Evolutionary conservation across 2,113 vertebrate species (phyloP), one percentile per base, ranked within the genome.

Genomic region (Apteryx mantelli): DNA sequence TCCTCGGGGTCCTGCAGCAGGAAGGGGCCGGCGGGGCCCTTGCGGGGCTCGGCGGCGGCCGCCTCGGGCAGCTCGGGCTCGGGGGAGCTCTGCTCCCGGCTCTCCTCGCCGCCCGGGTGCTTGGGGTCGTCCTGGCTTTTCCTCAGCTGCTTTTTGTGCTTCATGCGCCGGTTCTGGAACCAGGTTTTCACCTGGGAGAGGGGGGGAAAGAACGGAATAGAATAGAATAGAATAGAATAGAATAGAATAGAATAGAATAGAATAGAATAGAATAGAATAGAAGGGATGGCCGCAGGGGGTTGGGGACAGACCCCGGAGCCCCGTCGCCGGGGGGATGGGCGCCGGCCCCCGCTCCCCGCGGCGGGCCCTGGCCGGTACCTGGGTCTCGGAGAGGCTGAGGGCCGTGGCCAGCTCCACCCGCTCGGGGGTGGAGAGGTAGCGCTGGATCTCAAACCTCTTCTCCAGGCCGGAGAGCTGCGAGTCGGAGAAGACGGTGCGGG

Each of bases 361-460:
- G 53, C 56, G 22, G 42, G 17, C 30, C 44, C 13, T 5, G 32
- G 19, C 65, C 48, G 13, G 26, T 97, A 99, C 99, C 99, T 99
- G 99, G 9, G 99, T 99, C 98, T 99, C 99, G 19, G 99, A 99
- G 87, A 99, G 99, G 96, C 99, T 99, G 96, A 99, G 99, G 8
- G 99, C 99, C 1, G 99, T 99, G 81, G 99, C 99, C 97, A 99
- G 97, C 91, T 99, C 99, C 96, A 99, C 99, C 83, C 99, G 98
- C 95, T 99, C 99, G 2, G 99, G 99, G 0, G 99, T 99, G 93
- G 99, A 99, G 38, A 99, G 98, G 90, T 99, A 99, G 10, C 99
- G 98, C 98, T 99, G 99, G 85, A 99, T 98, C 92, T 99, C 99
- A 56, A 99, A 99, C 36, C 99, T 98, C 96, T 99, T 99, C 98